Evolutionary conservation across 2,797 vertebrate genomes (phyloP).

Genomic region (Allobates femoralis): DNA sequence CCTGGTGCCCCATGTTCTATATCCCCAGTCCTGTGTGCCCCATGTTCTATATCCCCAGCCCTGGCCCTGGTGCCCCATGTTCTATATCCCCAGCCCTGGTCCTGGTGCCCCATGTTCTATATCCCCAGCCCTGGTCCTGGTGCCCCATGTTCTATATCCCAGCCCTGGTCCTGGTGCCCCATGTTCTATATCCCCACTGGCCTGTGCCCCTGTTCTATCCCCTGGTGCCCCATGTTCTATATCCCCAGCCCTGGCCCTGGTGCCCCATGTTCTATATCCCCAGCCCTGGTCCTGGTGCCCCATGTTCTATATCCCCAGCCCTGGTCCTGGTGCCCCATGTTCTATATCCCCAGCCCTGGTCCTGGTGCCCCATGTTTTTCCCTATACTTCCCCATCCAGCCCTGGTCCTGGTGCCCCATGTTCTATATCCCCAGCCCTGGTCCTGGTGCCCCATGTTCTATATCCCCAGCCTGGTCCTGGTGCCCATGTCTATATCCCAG

Average conservation of each 20-base stretch:
- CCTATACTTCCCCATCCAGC: neutral
- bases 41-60: neutral
- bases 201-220: no score
- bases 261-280: neutral
- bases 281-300: neutral
- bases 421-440: neutral
- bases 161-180: no score
- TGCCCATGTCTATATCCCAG: no score
- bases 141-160: neutral
- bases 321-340: neutral
- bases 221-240: neutral
- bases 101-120: neutral
- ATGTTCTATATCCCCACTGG: neutral
- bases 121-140: neutral
- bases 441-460: neutral
- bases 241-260: no score
- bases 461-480: neutral
- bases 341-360: neutral
- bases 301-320: neutral
- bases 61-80: neutral
- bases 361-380: neutral
- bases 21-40: neutral
- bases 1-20: neutral
- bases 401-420: neutral
- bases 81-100: neutral